Evolutionary conservation across 2,888 invertebrate species (phyloP).

Genomic region (Rhyacophila evoluta): DNA sequence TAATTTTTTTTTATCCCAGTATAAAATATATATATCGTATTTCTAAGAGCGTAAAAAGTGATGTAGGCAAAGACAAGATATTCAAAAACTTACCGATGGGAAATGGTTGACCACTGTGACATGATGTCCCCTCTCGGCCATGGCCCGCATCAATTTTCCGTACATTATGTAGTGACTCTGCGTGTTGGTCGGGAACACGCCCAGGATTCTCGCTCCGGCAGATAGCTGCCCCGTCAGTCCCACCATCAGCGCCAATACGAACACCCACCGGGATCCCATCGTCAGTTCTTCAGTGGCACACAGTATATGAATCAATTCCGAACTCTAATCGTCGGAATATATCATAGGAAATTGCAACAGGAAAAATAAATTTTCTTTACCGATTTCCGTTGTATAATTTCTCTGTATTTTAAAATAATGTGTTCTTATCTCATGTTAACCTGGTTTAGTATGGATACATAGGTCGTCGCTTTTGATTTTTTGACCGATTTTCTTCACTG

Average conservation of each 20-base stretch:
- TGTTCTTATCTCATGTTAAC: too few species aligned
- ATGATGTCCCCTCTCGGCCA: slow-evolving; percentile 62
- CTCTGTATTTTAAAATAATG: too few species aligned
- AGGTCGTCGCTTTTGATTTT: too few species aligned
- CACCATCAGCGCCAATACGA: slow-evolving; percentile 59
- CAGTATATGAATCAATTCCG: not conserved
- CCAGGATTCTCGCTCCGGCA: slow-evolving; percentile 64
- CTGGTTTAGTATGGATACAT: too few species aligned
- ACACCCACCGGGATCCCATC: slow-evolving; percentile 49
- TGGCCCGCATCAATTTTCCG: slow-evolving; percentile 65
- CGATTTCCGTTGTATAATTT: too few species aligned
- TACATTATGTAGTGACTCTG: slow-evolving; percentile 71
- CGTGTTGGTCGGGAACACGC: slow-evolving; percentile 68
- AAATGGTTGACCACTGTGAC: slow-evolving; percentile 68
- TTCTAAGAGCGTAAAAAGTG: too few species aligned
- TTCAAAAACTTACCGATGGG: slow-evolving; percentile 65
- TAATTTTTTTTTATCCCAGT: too few species aligned
- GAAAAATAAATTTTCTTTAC: not conserved
- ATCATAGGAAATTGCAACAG: not conserved
- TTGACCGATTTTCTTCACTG: too few species aligned
- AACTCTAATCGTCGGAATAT: not conserved
- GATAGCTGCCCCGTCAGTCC: slow-evolving; percentile 46
- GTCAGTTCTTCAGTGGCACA: not conserved
- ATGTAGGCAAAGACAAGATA: too few species aligned
- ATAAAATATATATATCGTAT: too few species aligned